Evolutionary conservation across 2,113 vertebrate genomes (phyloP).

Genomic region (Spheniscus mendiculus): DNA sequence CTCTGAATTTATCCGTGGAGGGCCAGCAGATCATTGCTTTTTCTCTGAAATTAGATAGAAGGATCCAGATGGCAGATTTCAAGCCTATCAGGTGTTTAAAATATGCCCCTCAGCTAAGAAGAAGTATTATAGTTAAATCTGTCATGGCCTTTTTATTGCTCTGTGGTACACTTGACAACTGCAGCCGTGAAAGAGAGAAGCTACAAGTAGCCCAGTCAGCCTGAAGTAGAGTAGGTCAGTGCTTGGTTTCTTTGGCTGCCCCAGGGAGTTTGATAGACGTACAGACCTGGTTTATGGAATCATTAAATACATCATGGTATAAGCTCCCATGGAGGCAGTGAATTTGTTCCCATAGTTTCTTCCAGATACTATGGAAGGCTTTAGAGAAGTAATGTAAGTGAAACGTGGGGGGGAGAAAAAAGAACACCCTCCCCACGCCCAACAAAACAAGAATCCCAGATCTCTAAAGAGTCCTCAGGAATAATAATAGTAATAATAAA

Average conservation of each 20-base stretch:
- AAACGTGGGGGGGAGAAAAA: not conserved
- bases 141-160: conserved; percentile 60
- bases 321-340: not conserved
- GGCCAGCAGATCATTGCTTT: conserved; percentile 50
- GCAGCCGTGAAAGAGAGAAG: conserved; percentile 1
- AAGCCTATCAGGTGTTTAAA: conserved; percentile 66
- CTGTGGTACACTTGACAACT: conserved; percentile 53
- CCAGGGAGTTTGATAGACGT: not conserved
- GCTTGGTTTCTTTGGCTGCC: not conserved
- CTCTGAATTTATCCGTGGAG: conserved; percentile 61
- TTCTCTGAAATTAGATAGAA: conserved; percentile 60
- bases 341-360: not conserved
- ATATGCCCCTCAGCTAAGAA: conserved; percentile 55
- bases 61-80: conserved; percentile 61
- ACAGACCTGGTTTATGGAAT: conserved; percentile 1
- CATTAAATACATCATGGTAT: not conserved
- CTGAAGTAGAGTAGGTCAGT: not conserved
- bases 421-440: not conserved
- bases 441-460: not conserved
- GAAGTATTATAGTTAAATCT: conserved; percentile 60
- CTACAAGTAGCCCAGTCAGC: conserved; percentile 6
- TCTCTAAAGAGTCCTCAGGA: conserved; percentile 70
- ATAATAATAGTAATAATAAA: conserved; percentile 72
- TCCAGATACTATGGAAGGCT: not conserved
- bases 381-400: conserved; percentile 12